Base-by-base conservation (phyloP, 2,888 invertebrate genomes). In the Abrostola triplasia region DNA sequence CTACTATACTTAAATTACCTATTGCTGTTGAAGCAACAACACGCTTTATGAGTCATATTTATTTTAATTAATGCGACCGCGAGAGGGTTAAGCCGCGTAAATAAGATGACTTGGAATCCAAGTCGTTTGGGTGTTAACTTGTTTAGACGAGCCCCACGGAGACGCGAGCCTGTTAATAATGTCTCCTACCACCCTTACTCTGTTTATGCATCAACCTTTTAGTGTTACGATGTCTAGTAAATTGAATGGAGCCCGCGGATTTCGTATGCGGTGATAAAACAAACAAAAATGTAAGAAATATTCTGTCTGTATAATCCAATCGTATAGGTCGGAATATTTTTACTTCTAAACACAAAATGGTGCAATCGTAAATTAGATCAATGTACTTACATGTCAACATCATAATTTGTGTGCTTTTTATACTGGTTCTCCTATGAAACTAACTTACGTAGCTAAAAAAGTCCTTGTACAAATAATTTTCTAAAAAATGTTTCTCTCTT, bases 171-270 rank as follows among this genome's bases (percentile, higher is more conserved):
- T 73, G 82, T 81, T 86, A 80, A 86, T 87, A 86, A 83, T 79
- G 80, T 76, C 76, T 79, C 82, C 82, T 73, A 80, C 81, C 78
- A 79, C 76, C 82, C 83, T 88, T 84, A 86, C 82, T 67, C 73
- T 76, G 82, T 85, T 86, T 86, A 87, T 81, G 82, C 77, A 79
- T 64, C 79, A 67, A 68, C 74, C 85, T 81, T 86, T 84, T 84
- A 82, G 79, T 83, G 87, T 88, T 84, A 88, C 84, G 85, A 80
- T 74, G 57, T 70, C 66, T 59, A 70, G 69, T 76, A 74, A 80
- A 75, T 73, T 74, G 71, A 73, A 70, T 68, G 63, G 66, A 63
- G 62, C 69, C 64, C 65, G 56, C 51, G 63, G 64, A 72, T 72
- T 70, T 65, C 53, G 51, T 65, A 50, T 52, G 35, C 37, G 12